Conservation (phyloP, 1,140 invertebrate genomes). For the Penaeus japonicus region DNA sequence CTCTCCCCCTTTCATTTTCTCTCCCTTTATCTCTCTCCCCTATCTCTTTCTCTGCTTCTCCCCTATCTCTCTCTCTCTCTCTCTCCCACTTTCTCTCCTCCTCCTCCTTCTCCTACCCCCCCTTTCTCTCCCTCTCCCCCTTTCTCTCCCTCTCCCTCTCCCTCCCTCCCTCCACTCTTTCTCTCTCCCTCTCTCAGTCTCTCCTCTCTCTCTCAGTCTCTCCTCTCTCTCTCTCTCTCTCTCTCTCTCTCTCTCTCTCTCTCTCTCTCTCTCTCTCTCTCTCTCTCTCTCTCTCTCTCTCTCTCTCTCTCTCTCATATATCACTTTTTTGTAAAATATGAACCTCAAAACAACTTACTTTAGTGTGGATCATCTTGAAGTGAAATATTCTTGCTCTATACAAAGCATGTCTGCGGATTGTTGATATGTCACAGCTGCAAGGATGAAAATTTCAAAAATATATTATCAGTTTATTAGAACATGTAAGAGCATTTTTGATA, state of each 20-base stretch:
- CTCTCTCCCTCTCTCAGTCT: background rate
- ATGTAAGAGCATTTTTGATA: too few species aligned
- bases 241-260: constrained; percentile 47
- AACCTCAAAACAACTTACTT: too few species aligned
- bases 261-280: constrained; percentile 32
- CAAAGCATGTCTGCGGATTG: too few species aligned
- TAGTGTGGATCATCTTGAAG: too few species aligned
- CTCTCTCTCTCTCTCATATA: constrained; percentile 16
- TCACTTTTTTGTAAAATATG: too few species aligned
- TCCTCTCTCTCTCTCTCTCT: background rate
- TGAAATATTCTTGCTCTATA: too few species aligned
- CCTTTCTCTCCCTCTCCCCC: background rate
- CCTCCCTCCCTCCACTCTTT: background rate
- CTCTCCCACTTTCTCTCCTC: background rate
- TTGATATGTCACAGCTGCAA: too few species aligned
- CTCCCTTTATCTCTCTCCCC: background rate
- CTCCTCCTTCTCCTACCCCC: background rate
- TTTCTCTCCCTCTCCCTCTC: background rate
- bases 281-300: constrained; percentile 36
- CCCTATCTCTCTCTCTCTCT: background rate
- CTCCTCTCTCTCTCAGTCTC: background rate
- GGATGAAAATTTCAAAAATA: too few species aligned
- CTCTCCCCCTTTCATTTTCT: background rate
- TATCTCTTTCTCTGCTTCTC: background rate
- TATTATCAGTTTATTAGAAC: too few species aligned